Base-by-base conservation (phyloP, 2,113 vertebrate species). In the Sylvilagus bachmani region DNA sequence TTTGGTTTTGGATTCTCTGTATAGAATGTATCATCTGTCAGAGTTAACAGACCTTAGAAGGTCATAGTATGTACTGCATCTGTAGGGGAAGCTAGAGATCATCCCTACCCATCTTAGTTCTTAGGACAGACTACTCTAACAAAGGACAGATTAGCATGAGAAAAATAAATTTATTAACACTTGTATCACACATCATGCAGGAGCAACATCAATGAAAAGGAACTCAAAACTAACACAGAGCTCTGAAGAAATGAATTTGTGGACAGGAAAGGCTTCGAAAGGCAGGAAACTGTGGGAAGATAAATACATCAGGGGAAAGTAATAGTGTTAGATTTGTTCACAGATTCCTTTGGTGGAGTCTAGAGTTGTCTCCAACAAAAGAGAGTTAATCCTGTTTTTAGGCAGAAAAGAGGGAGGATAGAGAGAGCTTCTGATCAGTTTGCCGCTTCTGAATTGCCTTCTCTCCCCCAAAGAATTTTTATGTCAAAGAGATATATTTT, bases 11-110 rank as follows among this genome's bases (percentile, higher is more conserved):
- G 16, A 75, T 70, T 91, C 29, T 77, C 21, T 61, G 4, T 89
- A 21, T 94, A 86, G 93, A 82, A 70, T 9, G 10, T 62, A 27
- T 62, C 27, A 25, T 90, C 51, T 96, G 25, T 79, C 33, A 79
- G 49, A 92, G 10, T 95, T 83, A 83, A 51, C 0, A 1, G 8
- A n/a, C 3, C 61, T 75, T 93, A 44, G 64, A n/a, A 85, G 36
- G 29, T 71, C 44, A n/a, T 95, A 22, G 36, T 84, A 1, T 83
- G 10, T 61, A 84, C 36, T 79, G 4, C 6, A 90, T 77, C 29
- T 75, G 53, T 10, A 17, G 21, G 6, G 25, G 22, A 77, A 24
- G 4, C n/a, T 91, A 53, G 53, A 78, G 81, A 13, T 69, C 24
- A 17, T 25, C 44, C 83, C 22, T 74, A 22, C 71, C 90, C 24